phyloP scores from a whole-genome alignment of 2,797 vertebrate genomes.

The Lepilemur ruficaudatus region DNA sequence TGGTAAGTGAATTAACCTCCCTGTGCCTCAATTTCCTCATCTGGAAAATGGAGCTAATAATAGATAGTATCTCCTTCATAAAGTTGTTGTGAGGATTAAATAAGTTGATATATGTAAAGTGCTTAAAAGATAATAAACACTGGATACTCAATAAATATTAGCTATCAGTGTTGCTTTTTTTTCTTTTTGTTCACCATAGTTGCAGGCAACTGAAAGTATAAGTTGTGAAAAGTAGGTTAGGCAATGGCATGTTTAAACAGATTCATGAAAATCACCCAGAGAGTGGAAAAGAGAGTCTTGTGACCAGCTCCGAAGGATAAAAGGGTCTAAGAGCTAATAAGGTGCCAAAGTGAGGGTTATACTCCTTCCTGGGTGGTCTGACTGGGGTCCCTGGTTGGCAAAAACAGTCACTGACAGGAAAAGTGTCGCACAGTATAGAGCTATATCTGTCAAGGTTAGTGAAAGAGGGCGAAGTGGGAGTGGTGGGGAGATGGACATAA shows the following conservation, averaged over 20 bases:
- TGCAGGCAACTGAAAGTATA: background rate
- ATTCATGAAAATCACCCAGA: background rate
- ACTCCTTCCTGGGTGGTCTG: background rate
- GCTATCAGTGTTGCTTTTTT: slow-evolving; percentile 1
- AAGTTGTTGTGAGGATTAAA: background rate
- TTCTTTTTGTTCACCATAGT: background rate
- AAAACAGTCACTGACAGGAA: background rate
- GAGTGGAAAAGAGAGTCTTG: background rate
- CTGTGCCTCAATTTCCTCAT: slow-evolving; percentile 24
- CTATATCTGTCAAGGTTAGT: background rate
- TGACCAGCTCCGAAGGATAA: background rate
- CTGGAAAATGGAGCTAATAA: background rate
- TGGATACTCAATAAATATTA: background rate
- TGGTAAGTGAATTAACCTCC: background rate
- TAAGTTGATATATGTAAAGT: background rate
- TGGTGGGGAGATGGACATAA: background rate
- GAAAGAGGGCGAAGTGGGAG: background rate
- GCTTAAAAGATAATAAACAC: background rate
- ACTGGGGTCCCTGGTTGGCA: background rate
- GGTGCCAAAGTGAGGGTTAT: background rate
- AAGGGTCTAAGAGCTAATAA: background rate
- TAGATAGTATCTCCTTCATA: background rate
- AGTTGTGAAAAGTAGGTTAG: slow-evolving; percentile 15
- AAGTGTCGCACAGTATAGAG: background rate
- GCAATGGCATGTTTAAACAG: background rate